These are phyloP conservation scores for Alouatta palliata DNA, from an alignment of 2,113 vertebrate genomes.

Conservation along the genomic window DNA sequence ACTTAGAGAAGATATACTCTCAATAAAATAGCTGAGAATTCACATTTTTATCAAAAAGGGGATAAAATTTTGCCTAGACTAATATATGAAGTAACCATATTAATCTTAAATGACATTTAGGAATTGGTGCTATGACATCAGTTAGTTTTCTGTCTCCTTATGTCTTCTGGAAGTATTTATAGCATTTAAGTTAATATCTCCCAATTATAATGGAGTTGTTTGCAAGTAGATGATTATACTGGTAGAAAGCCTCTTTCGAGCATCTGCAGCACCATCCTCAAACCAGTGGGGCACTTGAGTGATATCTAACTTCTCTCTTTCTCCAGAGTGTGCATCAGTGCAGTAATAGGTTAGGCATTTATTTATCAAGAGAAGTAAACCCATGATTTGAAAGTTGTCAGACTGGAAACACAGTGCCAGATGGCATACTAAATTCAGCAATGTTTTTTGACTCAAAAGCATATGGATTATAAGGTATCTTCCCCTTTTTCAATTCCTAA, in stretches of 20 bases:
- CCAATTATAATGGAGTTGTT: neutral
- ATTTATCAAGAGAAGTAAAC: neutral
- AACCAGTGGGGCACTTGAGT: neutral
- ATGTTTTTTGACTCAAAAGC: neutral
- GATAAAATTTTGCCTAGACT: neutral
- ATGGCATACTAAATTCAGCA: neutral
- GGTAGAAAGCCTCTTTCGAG: neutral
- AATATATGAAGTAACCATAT: neutral
- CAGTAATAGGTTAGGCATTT: neutral
- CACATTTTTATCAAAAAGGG: neutral
- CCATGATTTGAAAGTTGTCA: neutral
- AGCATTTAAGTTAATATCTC: slow-evolving; percentile 3
- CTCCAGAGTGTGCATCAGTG: neutral
- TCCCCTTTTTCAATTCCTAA: neutral
- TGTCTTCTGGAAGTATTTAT: slow-evolving; percentile 1
- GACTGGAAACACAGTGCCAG: neutral
- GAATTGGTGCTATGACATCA: neutral
- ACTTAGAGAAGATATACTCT: neutral
- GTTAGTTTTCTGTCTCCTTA: neutral
- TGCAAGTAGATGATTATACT: neutral
- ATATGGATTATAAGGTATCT: neutral
- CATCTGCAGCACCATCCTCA: slow-evolving; percentile 5
- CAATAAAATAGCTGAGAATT: slow-evolving; percentile 18
- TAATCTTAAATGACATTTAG: slow-evolving; percentile 16
- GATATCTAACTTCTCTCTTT: slow-evolving; percentile 34